A percentile compares a stretch with the other conserved stretches of the same genome.
Evolutionary conservation across 2,113 vertebrate genomes (phyloP).

Genomic region (Tyrannus savana): DNA sequence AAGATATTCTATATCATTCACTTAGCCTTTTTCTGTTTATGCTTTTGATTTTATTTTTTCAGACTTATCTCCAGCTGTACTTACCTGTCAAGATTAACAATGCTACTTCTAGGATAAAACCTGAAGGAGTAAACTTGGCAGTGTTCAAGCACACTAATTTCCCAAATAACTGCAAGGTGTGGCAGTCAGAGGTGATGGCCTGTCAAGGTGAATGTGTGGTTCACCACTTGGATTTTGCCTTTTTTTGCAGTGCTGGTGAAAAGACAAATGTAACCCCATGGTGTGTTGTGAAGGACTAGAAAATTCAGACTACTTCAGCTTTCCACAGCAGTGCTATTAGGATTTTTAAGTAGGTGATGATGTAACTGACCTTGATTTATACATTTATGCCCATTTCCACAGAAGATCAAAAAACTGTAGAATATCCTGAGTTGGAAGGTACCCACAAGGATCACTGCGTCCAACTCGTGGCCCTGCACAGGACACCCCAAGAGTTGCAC

Average conservation of each 20-base stretch:
- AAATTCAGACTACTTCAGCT: neutral
- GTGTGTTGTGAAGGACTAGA: neutral
- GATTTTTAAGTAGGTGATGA: neutral
- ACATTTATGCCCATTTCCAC: neutral
- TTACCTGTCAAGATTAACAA: neutral
- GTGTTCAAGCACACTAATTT: neutral
- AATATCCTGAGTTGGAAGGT: neutral
- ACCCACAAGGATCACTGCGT: neutral
- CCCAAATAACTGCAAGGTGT: neutral
- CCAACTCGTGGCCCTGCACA: neutral
- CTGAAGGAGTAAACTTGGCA: neutral
- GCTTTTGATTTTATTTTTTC: neutral
- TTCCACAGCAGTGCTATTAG: fast-evolving
- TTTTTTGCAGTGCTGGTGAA: fast-evolving
- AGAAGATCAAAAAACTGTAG: neutral
- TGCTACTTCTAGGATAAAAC: neutral
- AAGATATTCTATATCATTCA: neutral
- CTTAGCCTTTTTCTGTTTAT: neutral
- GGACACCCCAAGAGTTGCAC: neutral
- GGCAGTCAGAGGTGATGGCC: neutral
- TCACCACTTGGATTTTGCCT: neutral
- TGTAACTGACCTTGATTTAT: neutral
- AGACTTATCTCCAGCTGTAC: fast-evolving
- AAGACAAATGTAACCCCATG: neutral
- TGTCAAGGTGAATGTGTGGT: fast-evolving